phyloP scores from a whole-genome alignment of 2,888 invertebrate genomes.

The Cheilosia variabilis region DNA sequence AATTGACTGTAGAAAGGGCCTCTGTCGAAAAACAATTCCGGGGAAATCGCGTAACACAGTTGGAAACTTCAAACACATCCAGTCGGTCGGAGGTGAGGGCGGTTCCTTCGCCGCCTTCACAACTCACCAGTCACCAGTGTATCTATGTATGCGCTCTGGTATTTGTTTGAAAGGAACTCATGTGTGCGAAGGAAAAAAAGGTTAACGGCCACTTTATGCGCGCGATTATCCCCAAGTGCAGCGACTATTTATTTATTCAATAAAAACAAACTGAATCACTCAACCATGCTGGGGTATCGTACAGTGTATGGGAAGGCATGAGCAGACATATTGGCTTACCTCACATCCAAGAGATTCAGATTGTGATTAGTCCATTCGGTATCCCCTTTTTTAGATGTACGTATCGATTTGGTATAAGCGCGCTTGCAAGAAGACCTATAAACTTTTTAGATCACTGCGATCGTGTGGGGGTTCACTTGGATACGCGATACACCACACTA shows the following conservation, averaged over 20 bases:
- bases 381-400: constrained; percentile 61
- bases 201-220: constrained; percentile 71
- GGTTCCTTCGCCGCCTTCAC: constrained; percentile 33
- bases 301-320: background rate
- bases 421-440: constrained; percentile 44
- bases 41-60: constrained; percentile 50
- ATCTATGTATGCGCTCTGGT: background rate
- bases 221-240: constrained; percentile 68
- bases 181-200: constrained; percentile 34
- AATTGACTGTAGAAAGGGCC: constrained; percentile 23
- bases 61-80: background rate
- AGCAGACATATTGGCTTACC: constrained; percentile 49
- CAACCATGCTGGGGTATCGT: constrained; percentile 30
- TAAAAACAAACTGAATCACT: constrained; percentile 59
- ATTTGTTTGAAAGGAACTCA: constrained; percentile 45
- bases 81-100: constrained; percentile 43
- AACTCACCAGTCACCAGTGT: background rate
- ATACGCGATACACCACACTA: constrained; percentile 19
- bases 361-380: constrained; percentile 62
- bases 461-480: constrained; percentile 42
- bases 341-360: constrained; percentile 51
- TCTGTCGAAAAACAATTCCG: constrained; percentile 11
- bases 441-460: constrained; percentile 33
- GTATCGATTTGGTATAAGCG: constrained; percentile 2
- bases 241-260: constrained; percentile 65